Conservation (phyloP, 2,113 vertebrate genomes). For the Dipodomys ordii region DNA sequence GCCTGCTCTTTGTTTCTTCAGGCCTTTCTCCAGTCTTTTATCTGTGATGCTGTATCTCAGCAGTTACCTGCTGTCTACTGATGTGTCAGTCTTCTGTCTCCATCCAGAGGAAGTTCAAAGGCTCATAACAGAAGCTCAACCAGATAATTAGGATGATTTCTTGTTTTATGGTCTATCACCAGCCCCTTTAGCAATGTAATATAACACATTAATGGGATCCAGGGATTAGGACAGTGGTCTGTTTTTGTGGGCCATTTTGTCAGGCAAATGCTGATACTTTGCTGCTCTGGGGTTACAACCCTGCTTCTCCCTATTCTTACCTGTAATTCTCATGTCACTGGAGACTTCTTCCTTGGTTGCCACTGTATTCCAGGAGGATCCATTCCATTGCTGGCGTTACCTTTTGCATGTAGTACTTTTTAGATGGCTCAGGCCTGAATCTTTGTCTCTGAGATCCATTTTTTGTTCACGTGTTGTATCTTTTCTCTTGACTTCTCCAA, state of each 20-base stretch:
- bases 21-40: not conserved
- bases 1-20: not conserved
- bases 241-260: not conserved
- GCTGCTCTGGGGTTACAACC: not conserved
- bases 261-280: not conserved
- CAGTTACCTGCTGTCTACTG: not conserved
- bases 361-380: not conserved
- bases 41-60: not conserved
- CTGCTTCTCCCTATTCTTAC: not conserved
- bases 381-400: not conserved
- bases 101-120: not conserved
- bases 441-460: not conserved
- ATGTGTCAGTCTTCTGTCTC: not conserved
- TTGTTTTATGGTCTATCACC: not conserved
- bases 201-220: not conserved
- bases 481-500: not conserved
- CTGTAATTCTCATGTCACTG: not conserved
- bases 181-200: not conserved
- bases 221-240: not conserved
- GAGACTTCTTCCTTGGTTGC: not conserved
- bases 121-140: not conserved
- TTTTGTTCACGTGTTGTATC: not conserved
- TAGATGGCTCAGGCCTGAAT: not conserved
- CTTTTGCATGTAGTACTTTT: not conserved
- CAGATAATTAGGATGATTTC: not conserved